phyloP scores from a whole-genome alignment of 2,888 invertebrate genomes.

The Drosophila rubida region DNA sequence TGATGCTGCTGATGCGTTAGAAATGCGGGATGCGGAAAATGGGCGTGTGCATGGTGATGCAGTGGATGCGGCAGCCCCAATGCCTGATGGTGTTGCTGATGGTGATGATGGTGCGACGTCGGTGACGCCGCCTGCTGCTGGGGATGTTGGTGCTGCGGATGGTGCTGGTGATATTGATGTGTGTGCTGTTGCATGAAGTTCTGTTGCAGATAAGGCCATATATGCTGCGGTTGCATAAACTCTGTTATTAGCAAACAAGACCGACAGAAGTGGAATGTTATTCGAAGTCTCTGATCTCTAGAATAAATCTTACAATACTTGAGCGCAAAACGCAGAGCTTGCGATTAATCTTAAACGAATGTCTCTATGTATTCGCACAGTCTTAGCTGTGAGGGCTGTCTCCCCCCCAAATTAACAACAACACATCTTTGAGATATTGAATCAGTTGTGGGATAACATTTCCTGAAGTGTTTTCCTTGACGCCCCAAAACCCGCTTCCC shows the following conservation, averaged over 20 bases:
- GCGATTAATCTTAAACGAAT: no score
- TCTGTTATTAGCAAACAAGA: constrained; percentile 69
- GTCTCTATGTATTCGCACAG: no score
- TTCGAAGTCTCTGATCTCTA: neutral
- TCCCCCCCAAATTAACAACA: neutral
- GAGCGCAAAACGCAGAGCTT: no score
- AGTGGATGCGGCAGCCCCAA: constrained; percentile 49
- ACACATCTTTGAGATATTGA: neutral
- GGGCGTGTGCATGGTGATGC: constrained; percentile 76
- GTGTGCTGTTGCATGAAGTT: constrained; percentile 84
- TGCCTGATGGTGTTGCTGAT: constrained; percentile 67
- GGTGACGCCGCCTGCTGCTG: constrained; percentile 45
- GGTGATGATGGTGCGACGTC: constrained; percentile 61
- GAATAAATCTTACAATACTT: no score
- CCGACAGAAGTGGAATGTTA: neutral
- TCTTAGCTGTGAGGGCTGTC: no score
- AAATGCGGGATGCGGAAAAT: constrained; percentile 85
- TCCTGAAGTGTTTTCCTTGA: constrained; percentile 1
- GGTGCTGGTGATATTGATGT: constrained; percentile 74
- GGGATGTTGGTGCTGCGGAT: constrained; percentile 55
- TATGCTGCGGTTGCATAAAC: constrained; percentile 85
- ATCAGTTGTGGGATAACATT: neutral
- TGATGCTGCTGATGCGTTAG: constrained; percentile 82
- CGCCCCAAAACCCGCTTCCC: neutral
- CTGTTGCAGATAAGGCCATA: constrained; percentile 86